Conservation (phyloP, 2,888 invertebrate genomes). For the Carterocephalus palaemon region DNA sequence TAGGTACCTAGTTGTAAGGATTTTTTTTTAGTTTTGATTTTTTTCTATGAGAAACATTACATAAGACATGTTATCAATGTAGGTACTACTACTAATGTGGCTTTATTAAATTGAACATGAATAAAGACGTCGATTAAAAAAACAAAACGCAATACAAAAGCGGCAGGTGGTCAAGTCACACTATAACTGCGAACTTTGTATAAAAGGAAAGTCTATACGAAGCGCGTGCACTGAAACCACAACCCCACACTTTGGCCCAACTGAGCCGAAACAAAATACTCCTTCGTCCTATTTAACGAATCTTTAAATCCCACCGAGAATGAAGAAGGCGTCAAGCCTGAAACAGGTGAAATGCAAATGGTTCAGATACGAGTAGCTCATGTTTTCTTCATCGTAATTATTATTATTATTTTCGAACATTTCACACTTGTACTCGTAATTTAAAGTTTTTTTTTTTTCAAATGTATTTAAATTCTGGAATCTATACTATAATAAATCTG, state of each 20-base stretch:
- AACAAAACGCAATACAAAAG: constrained; percentile 16
- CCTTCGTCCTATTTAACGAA: constrained; percentile 24
- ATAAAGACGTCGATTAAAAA: constrained; percentile 16
- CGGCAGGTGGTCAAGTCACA: constrained; percentile 20
- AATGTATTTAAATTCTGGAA: no score
- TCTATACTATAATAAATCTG: no score
- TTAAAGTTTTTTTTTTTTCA: no score
- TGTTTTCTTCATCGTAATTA: no score
- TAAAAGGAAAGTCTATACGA: constrained; percentile 27
- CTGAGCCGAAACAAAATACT: constrained; percentile 20
- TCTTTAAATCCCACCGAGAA: constrained; percentile 12
- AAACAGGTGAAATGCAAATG: neutral
- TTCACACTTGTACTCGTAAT: no score
- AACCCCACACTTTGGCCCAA: constrained; percentile 43
- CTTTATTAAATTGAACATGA: neutral
- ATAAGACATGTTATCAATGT: no score
- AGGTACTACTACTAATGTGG: no score
- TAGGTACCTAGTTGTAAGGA: no score
- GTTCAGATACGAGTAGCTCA: no score
- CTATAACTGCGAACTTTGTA: constrained; percentile 8
- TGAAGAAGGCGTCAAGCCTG: neutral
- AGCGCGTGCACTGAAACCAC: constrained; percentile 59
- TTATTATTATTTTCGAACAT: no score
- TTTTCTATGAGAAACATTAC: no score
- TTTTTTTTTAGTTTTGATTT: no score